Percentiles rank a stretch among this genome's conserved stretches.
phyloP scores from a whole-genome alignment of 2,888 invertebrate species.

The Pomacea canaliculata region DNA sequence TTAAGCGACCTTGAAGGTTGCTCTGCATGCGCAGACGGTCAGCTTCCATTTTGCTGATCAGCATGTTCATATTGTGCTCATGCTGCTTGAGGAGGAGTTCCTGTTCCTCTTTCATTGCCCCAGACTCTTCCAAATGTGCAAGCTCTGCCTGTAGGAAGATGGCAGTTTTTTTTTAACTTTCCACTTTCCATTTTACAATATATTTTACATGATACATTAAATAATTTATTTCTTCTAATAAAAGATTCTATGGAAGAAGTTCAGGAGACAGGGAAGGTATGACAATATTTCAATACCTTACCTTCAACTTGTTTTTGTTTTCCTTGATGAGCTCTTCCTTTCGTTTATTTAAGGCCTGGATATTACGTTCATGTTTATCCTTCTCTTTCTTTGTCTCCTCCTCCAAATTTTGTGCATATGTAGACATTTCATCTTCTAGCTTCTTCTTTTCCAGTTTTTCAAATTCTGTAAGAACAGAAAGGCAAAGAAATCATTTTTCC shows the following conservation, averaged over 20 bases:
- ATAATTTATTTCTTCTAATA: no score
- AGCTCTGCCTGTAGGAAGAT: slow-evolving; percentile 54
- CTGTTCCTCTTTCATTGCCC: slow-evolving; percentile 61
- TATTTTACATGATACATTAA: no score
- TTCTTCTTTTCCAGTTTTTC: slow-evolving; percentile 53
- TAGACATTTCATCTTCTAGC: slow-evolving; percentile 54
- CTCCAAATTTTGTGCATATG: slow-evolving; percentile 55
- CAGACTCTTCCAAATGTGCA: slow-evolving; percentile 51
- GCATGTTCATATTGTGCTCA: slow-evolving; percentile 57
- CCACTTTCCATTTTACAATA: background rate
- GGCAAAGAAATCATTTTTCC: background rate
- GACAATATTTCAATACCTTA: slow-evolving; percentile 19
- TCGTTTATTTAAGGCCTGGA: slow-evolving; percentile 57
- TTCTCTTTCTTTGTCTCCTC: slow-evolving; percentile 58
- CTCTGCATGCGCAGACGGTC: slow-evolving; percentile 65
- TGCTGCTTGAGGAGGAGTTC: slow-evolving; percentile 59
- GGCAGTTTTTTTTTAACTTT: background rate
- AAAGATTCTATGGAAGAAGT: no score
- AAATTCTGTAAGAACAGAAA: slow-evolving; percentile 45
- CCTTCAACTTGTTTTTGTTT: slow-evolving; percentile 60
- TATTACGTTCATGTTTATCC: slow-evolving; percentile 54
- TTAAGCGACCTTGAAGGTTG: slow-evolving; percentile 60
- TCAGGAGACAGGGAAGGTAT: no score
- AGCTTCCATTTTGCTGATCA: slow-evolving; percentile 64
- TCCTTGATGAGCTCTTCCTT: slow-evolving; percentile 61